Evolutionary conservation across 2,113 vertebrate species (phyloP).

Genomic region (Ophiodon elongatus): DNA sequence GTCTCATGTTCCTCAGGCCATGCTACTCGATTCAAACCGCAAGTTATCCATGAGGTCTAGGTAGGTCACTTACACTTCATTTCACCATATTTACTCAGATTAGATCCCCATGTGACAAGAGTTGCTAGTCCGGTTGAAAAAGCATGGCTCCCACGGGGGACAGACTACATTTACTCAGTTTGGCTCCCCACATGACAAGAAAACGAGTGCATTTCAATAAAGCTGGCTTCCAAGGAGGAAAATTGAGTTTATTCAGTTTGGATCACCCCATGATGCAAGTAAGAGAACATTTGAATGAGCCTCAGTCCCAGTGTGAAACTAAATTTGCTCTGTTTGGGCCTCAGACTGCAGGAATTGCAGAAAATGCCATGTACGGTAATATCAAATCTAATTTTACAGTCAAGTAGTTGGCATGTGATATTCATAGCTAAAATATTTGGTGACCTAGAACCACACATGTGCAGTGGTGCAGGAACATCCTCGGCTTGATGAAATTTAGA

Average conservation of each 20-base stretch:
- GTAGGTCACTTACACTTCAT: conserved; percentile 53
- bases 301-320: conserved; percentile 34
- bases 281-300: conserved; percentile 36
- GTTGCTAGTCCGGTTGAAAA: not conserved
- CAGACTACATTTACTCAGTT: conserved; percentile 31
- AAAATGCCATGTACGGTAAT: not conserved
- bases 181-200: conserved; percentile 14
- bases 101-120: conserved; percentile 31
- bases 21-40: conserved; percentile 23
- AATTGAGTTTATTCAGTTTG: conserved; percentile 41
- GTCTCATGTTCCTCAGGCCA: conserved; percentile 10
- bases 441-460: conserved; percentile 21
- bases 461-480: not conserved
- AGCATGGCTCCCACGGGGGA: not conserved
- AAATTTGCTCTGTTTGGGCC: conserved; percentile 37
- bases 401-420: not conserved
- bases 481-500: not conserved
- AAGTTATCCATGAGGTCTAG: conserved; percentile 2
- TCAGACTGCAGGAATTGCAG: not conserved
- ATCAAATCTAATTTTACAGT: conserved; percentile 23
- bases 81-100: conserved; percentile 52
- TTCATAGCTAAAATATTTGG: not conserved
- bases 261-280: conserved; percentile 40
- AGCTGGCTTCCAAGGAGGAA: conserved; percentile 24
- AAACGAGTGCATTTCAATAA: conserved; percentile 46